A percentile compares a stretch with the other conserved stretches of the same genome.
Conservation (phyloP, 2,113 vertebrate genomes). For the Orthonyx spaldingii region DNA sequence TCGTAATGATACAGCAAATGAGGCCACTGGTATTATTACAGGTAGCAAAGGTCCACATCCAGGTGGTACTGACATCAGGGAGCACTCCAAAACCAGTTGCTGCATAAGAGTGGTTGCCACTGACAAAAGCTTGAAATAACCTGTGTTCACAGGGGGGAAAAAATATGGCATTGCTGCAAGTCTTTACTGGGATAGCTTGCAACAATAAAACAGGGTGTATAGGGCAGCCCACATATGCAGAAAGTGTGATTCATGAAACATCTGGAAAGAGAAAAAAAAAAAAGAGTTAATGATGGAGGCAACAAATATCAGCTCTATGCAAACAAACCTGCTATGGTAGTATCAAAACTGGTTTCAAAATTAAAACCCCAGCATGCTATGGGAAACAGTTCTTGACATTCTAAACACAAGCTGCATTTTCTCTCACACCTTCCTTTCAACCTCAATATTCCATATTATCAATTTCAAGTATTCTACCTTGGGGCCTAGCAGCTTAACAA, state of each 20-base stretch:
- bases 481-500: not conserved
- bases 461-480: not conserved
- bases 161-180: slow-evolving; percentile 87
- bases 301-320: not conserved
- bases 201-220: slow-evolving; percentile 78
- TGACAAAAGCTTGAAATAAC: slow-evolving; percentile 86
- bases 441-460: not conserved
- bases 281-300: slow-evolving; percentile 10
- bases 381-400: not conserved
- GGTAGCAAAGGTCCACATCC: slow-evolving; percentile 86
- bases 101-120: slow-evolving; percentile 86
- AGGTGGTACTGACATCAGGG: slow-evolving; percentile 83
- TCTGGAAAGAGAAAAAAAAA: slow-evolving; percentile 63
- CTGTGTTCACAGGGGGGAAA: slow-evolving; percentile 84
- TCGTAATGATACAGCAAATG: slow-evolving; percentile 87
- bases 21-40: slow-evolving; percentile 89
- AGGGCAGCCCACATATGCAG: slow-evolving; percentile 73
- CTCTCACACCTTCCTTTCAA: not conserved
- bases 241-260: slow-evolving; percentile 88
- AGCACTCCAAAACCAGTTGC: slow-evolving; percentile 86
- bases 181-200: slow-evolving; percentile 81
- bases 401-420: not conserved
- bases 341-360: not conserved
- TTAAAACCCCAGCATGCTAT: accelerated
- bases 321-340: not conserved